Percentiles rank a stretch among this genome's conserved stretches.
These are phyloP conservation scores for Sebastiscus tertius DNA, from an alignment of 2,797 vertebrate genomes.

Conservation along the genomic window DNA sequence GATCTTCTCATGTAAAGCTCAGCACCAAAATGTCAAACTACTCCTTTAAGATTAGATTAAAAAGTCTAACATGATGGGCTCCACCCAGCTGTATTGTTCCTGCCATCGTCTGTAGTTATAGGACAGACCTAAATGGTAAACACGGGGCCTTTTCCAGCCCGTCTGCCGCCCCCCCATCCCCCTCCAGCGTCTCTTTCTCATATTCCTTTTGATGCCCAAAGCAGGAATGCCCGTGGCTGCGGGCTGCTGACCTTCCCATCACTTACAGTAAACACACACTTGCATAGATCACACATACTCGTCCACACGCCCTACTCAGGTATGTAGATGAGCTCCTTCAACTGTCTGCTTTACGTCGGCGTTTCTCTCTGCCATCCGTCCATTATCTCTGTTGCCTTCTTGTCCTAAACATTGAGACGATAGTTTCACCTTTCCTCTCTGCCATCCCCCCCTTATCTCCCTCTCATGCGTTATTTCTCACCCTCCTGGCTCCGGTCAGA, in stretches of 20 bases:
- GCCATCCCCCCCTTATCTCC: neutral
- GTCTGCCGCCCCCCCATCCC: constrained; percentile 7
- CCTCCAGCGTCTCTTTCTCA: constrained; percentile 22
- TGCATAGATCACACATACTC: constrained; percentile 28
- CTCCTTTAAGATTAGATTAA: neutral
- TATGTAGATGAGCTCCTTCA: constrained; percentile 49
- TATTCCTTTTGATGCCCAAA: constrained; percentile 57
- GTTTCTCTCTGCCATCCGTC: neutral
- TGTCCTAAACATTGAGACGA: neutral
- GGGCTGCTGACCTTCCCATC: constrained; percentile 38
- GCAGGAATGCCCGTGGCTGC: constrained; percentile 56
- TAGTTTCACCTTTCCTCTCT: constrained; percentile 16
- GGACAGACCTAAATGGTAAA: constrained; percentile 13
- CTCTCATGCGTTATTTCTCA: constrained; percentile 13
- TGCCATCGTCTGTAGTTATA: neutral
- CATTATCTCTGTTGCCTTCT: neutral
- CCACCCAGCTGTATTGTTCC: neutral
- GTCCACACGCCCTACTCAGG: constrained; percentile 39
- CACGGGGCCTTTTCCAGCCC: constrained; percentile 32
- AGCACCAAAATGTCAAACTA: neutral
- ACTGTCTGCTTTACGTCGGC: neutral
- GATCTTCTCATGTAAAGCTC: neutral
- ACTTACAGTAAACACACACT: constrained; percentile 46
- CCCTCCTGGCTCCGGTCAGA: constrained; percentile 22
- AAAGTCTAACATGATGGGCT: neutral